Conservation (phyloP, 30 jellyfish, hydroid and myxozoan genomes). For the Phacellophora camtschatica region DNA sequence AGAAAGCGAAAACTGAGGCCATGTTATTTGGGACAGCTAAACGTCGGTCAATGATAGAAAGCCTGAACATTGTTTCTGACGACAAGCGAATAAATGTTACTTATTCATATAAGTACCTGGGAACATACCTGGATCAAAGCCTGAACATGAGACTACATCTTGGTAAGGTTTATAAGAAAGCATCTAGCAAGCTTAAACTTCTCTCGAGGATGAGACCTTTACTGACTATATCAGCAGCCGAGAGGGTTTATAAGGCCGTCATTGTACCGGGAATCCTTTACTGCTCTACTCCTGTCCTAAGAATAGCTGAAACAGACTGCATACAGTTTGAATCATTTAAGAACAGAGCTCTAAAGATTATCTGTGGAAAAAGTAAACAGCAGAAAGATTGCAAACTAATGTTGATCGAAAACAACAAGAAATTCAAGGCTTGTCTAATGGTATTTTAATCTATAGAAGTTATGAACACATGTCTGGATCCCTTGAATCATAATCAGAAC, state of each 20-base stretch:
- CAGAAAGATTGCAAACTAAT: conserved; percentile 37
- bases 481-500: conserved; percentile 44
- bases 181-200: conserved; percentile 29
- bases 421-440: conserved; percentile 1
- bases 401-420: background rate
- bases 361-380: conserved; percentile 29
- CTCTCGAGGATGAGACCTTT: conserved; percentile 52
- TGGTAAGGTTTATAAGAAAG: conserved; percentile 34
- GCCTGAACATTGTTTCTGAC: background rate
- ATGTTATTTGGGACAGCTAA: conserved; percentile 45
- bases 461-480: conserved; percentile 28
- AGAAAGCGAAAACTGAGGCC: conserved; percentile 54
- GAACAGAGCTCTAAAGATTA: conserved; percentile 60
- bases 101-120: conserved; percentile 39
- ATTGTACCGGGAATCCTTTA: conserved; percentile 57
- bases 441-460: conserved; percentile 3
- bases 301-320: conserved; percentile 61
- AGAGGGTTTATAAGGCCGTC: conserved; percentile 64
- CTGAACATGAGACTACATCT: conserved; percentile 25
- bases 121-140: conserved; percentile 47
- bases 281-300: conserved; percentile 60
- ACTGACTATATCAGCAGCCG: conserved; percentile 60
- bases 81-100: conserved; percentile 41
- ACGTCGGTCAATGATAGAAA: conserved; percentile 47
- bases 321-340: conserved; percentile 49